Evolutionary conservation across 1,140 invertebrate species (phyloP).

Genomic region (Nebria ingens): DNA sequence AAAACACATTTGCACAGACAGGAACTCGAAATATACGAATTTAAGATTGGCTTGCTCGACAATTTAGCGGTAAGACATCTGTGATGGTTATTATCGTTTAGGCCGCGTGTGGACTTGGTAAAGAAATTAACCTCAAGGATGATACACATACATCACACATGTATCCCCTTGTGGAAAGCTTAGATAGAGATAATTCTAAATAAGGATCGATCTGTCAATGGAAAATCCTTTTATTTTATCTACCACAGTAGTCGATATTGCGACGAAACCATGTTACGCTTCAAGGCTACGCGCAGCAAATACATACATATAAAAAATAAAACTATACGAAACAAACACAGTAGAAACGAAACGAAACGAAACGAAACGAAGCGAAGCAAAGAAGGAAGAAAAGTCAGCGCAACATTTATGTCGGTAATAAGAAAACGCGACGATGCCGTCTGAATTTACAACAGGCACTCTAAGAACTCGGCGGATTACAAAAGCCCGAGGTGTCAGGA

Average conservation of each 20-base stretch:
- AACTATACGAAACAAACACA: not conserved
- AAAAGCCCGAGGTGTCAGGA: slow-evolving; percentile 6
- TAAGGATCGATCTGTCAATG: not conserved
- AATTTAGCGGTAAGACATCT: no score
- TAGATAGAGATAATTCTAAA: not conserved
- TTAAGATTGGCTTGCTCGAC: no score
- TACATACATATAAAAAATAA: no score
- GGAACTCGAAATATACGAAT: no score
- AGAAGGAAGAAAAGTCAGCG: slow-evolving; percentile 2
- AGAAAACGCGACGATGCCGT: slow-evolving; percentile 8
- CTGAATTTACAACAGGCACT: slow-evolving; percentile 5
- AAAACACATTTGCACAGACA: no score
- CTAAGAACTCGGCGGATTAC: slow-evolving; percentile 7
- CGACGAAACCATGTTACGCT: not conserved
- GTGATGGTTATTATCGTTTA: no score
- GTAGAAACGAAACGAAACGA: not conserved
- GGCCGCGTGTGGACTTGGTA: no score
- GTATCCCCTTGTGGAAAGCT: no score
- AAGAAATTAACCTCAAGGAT: no score
- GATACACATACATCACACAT: no score
- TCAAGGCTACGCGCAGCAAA: no score
- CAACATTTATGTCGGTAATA: slow-evolving; percentile 8
- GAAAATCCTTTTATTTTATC: not conserved
- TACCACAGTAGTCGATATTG: not conserved
- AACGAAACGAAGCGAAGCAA: not conserved